A percentile compares a stretch with the other conserved stretches of the same genome.
These are phyloP conservation scores for Rhagophthalmus giganteus DNA, from an alignment of 2,888 invertebrate species.

Conservation along the genomic window DNA sequence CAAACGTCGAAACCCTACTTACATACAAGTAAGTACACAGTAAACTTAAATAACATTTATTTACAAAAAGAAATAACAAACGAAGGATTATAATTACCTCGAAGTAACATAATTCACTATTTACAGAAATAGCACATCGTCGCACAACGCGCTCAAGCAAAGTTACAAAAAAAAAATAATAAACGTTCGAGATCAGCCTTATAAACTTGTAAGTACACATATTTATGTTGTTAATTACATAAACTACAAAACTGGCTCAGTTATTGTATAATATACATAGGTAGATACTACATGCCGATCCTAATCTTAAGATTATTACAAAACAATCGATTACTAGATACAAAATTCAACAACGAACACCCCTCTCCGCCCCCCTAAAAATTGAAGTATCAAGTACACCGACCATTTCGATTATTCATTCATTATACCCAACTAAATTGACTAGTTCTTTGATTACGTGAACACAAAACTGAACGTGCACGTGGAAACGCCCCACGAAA, in stretches of 20 bases:
- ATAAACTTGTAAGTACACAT: no score
- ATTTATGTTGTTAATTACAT: no score
- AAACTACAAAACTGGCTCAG: no score
- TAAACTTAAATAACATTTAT: no score
- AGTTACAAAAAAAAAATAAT: constrained; percentile 1
- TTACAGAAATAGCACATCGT: no score
- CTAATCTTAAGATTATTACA: neutral
- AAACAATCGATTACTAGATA: no score
- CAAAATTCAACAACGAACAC: no score
- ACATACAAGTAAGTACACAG: neutral
- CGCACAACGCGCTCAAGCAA: neutral
- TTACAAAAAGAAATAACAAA: no score
- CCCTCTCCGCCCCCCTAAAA: no score
- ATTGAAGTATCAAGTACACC: constrained; percentile 3
- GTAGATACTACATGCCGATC: constrained; percentile 19
- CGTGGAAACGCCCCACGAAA: neutral
- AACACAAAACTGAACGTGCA: no score
- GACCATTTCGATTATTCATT: neutral
- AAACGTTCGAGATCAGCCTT: constrained; percentile 29
- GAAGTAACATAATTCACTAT: no score
- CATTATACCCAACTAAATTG: constrained; percentile 6
- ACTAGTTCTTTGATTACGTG: constrained; percentile 12
- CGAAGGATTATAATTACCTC: no score
- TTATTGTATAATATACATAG: constrained; percentile 12
- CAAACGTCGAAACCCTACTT: neutral